Percentiles rank a stretch among this genome's conserved stretches.
Evolutionary conservation across 2,113 vertebrate species (phyloP).

Genomic region (Corythoichthys intestinalis): DNA sequence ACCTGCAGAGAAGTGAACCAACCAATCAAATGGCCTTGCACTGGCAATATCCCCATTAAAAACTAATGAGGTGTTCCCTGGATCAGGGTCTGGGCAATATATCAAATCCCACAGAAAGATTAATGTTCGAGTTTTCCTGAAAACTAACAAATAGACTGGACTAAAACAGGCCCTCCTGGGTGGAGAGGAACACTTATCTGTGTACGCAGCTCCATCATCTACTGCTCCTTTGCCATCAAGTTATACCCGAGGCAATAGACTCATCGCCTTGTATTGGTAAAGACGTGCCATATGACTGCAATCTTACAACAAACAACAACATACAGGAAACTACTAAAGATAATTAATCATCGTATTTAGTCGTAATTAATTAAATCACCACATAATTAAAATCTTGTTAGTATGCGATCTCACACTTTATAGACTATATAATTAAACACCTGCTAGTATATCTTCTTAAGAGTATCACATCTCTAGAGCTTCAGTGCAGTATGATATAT

Average conservation of each 20-base stretch:
- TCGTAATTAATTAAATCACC: not conserved
- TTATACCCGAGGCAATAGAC: not conserved
- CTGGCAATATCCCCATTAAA: constrained; percentile 3
- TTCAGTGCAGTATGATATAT: not conserved
- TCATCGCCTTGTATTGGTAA: not conserved
- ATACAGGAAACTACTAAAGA: not conserved
- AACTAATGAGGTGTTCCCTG: constrained; percentile 6
- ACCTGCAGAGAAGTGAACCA: constrained; percentile 1
- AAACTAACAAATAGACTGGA: constrained; percentile 1
- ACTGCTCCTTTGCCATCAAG: not conserved
- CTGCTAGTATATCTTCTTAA: not conserved
- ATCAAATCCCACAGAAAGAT: constrained; percentile 3
- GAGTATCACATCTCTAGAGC: not conserved
- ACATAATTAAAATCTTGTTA: not conserved
- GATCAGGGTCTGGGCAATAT: not conserved
- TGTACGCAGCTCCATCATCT: not conserved
- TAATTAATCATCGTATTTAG: not conserved
- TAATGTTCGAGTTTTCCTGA: constrained; percentile 2
- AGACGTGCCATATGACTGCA: not conserved
- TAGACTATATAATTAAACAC: not conserved
- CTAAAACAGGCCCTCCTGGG: not conserved
- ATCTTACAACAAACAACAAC: not conserved
- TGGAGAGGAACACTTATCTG: not conserved
- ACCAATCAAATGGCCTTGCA: constrained; percentile 7
- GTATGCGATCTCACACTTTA: not conserved